Evolutionary conservation across 2,797 vertebrate species (phyloP).

Genomic region (Enoplosus armatus): DNA sequence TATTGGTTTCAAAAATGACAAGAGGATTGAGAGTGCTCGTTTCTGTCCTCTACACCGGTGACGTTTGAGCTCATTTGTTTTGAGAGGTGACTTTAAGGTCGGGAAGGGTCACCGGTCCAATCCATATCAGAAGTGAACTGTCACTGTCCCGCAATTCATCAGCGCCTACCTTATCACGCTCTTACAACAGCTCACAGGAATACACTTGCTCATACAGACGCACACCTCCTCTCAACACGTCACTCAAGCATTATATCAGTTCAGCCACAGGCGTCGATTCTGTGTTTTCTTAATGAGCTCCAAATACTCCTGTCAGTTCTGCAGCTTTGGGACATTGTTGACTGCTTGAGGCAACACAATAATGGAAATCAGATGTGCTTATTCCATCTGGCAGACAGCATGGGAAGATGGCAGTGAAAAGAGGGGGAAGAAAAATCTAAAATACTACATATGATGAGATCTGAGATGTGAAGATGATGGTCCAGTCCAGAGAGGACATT

Average conservation of each 20-base stretch:
- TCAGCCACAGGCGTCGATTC: not conserved
- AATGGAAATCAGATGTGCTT: conserved; percentile 13
- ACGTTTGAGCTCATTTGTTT: conserved; percentile 34
- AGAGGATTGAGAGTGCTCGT: conserved; percentile 7
- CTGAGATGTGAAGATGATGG: not conserved
- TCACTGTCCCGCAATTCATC: conserved; percentile 15
- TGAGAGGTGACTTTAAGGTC: conserved; percentile 17
- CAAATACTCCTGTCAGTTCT: conserved; percentile 10
- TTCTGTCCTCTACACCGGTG: not conserved
- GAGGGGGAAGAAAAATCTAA: not conserved
- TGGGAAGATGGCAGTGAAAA: not conserved
- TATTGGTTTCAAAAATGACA: conserved; percentile 34
- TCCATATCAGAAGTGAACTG: conserved; percentile 25
- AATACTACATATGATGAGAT: conserved; percentile 3
- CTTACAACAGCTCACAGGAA: not conserved
- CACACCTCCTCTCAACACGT: not conserved
- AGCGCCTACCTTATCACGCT: not conserved
- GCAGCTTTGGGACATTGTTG: conserved; percentile 9
- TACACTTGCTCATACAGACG: not conserved
- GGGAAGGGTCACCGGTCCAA: conserved; percentile 19
- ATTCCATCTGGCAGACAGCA: conserved; percentile 11
- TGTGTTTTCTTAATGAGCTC: conserved; percentile 32
- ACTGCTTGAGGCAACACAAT: conserved; percentile 12
- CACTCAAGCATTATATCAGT: conserved; percentile 4
- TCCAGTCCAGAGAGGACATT: not conserved